phyloP scores from a whole-genome alignment of 2,113 vertebrate species.

The Syrmaticus mikado region DNA sequence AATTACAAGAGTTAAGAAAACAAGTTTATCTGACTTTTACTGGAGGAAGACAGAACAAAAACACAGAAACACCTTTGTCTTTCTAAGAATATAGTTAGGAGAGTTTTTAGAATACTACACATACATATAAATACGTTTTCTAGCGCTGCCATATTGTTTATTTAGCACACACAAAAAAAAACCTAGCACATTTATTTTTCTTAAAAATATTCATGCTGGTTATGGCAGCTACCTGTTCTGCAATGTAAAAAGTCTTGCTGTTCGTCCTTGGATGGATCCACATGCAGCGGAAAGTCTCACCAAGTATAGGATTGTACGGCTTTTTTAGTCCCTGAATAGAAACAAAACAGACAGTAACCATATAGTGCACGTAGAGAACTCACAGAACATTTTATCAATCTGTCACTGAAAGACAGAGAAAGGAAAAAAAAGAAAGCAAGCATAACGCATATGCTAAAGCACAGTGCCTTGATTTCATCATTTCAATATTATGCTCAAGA shows the following conservation, averaged over 20 bases:
- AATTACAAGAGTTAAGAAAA: neutral
- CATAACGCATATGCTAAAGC: neutral
- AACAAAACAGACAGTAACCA: neutral
- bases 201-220: neutral
- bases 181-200: neutral
- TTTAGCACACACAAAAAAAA: neutral
- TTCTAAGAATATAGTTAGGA: neutral
- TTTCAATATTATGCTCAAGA: neutral
- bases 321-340: slow-evolving; percentile 92
- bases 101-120: neutral
- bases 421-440: neutral
- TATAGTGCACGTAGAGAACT: neutral
- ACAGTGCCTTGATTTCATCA: neutral
- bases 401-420: neutral
- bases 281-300: slow-evolving; percentile 95
- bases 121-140: neutral
- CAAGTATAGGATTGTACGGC: slow-evolving; percentile 98
- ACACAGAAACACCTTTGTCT: neutral
- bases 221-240: slow-evolving; percentile 88
- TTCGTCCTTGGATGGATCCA: slow-evolving; percentile 95
- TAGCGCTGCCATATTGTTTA: neutral
- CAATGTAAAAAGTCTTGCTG: slow-evolving; percentile 98
- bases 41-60: neutral
- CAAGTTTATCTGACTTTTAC: neutral
- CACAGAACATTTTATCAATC: slow-evolving; percentile 1